Conservation (phyloP, 2,797 vertebrate genomes). For the Setipinna tenuifilis region DNA sequence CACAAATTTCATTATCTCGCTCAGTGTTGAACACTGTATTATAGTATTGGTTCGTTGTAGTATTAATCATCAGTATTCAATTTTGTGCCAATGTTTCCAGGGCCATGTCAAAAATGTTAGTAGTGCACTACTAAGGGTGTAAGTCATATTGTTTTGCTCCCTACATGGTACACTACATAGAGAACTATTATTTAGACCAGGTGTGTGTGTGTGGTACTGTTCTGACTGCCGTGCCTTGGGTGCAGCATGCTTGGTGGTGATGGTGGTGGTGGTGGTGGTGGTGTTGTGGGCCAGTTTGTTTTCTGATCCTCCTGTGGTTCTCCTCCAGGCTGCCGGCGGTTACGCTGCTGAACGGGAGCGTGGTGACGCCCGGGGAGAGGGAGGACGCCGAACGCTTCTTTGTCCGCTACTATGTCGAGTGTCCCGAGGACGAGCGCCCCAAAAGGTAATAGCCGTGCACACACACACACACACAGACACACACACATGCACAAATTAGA, state of each 20-base stretch:
- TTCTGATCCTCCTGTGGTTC: not conserved
- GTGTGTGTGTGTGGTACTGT: no score
- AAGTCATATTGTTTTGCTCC: no score
- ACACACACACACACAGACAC: constrained; percentile 11
- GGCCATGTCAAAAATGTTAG: no score
- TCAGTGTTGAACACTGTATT: no score
- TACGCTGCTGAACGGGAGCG: constrained; percentile 88
- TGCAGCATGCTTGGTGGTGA: not conserved
- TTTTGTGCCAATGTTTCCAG: no score
- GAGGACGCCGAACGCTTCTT: constrained; percentile 98
- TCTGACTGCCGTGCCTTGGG: not conserved
- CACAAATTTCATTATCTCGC: not conserved
- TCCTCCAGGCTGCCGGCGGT: constrained; percentile 87
- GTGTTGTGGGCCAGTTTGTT: not conserved
- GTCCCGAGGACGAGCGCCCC: constrained; percentile 84
- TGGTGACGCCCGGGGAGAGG: constrained; percentile 85
- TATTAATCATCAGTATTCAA: no score
- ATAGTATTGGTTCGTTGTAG: no score
- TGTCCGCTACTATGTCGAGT: constrained; percentile 89
- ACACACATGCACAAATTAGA: no score
- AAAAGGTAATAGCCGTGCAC: constrained; percentile 77
- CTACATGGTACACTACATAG: no score
- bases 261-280: no score
- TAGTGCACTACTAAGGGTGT: no score
- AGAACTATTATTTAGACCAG: no score